Conservation (phyloP, 1,140 invertebrate genomes). For the Holotrichia oblita region DNA sequence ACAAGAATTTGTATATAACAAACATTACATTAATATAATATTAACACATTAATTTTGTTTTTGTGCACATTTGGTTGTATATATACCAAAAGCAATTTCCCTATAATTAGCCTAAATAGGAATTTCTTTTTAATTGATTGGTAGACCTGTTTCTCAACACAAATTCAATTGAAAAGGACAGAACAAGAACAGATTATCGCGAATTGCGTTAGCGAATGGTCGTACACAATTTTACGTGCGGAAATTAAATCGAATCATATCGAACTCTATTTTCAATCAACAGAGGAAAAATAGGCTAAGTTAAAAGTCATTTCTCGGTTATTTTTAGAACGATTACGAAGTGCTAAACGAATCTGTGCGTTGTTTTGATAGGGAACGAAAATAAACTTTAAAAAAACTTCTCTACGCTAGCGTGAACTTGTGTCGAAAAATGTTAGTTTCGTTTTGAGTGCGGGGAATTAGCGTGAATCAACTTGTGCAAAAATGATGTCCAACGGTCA, state of each 20-base stretch:
- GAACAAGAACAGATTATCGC: not conserved
- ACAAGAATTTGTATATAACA: no score
- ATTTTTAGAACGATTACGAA: not conserved
- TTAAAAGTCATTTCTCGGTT: no score
- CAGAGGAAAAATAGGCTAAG: not conserved
- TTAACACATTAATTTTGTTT: no score
- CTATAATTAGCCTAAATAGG: no score
- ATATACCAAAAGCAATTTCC: no score
- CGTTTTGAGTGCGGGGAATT: not conserved
- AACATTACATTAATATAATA: no score
- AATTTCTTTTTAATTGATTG: no score
- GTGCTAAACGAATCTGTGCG: not conserved
- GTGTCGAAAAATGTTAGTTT: not conserved
- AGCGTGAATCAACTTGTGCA: conserved; percentile 10
- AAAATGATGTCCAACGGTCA: conserved; percentile 82
- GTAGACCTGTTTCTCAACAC: no score
- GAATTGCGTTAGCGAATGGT: not conserved
- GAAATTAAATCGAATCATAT: not conserved
- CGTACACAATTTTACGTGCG: not conserved
- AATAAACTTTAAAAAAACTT: not conserved
- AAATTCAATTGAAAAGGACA: no score
- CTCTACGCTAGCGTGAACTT: not conserved
- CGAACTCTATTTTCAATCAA: not conserved
- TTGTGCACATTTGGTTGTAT: no score
- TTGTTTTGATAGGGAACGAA: not conserved